Evolutionary conservation across 2,888 invertebrate species (phyloP).

Genomic region (Pammene aurita): DNA sequence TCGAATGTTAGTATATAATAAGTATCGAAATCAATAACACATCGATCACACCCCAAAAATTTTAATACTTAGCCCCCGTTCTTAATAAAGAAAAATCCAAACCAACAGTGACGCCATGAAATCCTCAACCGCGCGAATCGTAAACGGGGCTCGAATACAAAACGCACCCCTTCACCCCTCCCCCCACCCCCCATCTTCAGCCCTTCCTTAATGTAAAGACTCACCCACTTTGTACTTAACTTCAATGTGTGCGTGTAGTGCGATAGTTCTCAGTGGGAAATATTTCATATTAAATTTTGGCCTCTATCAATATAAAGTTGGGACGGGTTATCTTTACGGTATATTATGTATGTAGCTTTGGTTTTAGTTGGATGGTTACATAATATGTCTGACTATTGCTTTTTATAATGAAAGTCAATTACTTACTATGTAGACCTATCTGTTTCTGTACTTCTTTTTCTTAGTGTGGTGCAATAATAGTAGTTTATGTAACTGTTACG

Average conservation of each 20-base stretch:
- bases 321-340: slow-evolving; percentile 69
- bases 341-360: slow-evolving; percentile 37
- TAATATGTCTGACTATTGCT: too few relatives aligned
- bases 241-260: slow-evolving; percentile 69
- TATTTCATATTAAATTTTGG: slow-evolving; percentile 82
- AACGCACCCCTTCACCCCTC: slow-evolving; percentile 56
- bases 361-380: slow-evolving; percentile 13
- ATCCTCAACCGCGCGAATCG: slow-evolving; percentile 75
- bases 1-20: too few relatives aligned
- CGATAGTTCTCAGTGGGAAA: slow-evolving; percentile 64
- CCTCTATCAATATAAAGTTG: slow-evolving; percentile 75
- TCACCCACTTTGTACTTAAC: slow-evolving; percentile 68
- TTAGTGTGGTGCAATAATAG: too few relatives aligned
- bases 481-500: too few relatives aligned
- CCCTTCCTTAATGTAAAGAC: slow-evolving; percentile 81
- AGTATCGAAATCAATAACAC: too few relatives aligned
- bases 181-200: slow-evolving; percentile 46
- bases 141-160: slow-evolving; percentile 80
- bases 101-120: slow-evolving; percentile 66
- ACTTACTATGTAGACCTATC: too few relatives aligned
- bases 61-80: slow-evolving; percentile 20
- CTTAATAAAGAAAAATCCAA: slow-evolving; percentile 52
- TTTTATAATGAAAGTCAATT: too few relatives aligned
- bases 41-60: background rate
- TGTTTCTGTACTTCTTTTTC: too few relatives aligned